Evolutionary conservation across 2,797 vertebrate genomes (phyloP), one percentile per base, ranked within the genome.

Genomic region (Paedocypris micromegethes): DNA sequence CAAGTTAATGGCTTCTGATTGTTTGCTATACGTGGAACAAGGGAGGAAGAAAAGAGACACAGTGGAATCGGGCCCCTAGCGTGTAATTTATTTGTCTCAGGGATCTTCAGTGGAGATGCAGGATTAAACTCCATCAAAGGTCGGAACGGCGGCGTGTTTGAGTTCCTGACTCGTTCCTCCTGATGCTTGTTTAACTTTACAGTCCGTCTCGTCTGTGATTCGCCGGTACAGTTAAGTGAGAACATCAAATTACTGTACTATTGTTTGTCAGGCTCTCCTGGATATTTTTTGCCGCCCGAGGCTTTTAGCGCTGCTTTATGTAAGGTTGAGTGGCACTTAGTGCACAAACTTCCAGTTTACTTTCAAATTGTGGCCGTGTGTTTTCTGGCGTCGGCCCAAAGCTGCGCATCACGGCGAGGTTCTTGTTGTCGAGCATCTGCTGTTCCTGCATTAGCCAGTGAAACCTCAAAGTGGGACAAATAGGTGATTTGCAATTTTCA

Each of bases 161-260:
- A 50, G 9, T 56, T 53, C 41, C 53, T 58, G 47, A 58, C 46
- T 56, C 57, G 9, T 42, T 2, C 6, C 58, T 69, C 45, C 51
- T 57, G 85, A 85, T 82, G 86, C 85, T 84, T 85, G 76, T 84
- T 85, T 79, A 83, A 83, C 80, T 77, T 81, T 75, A 77, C 69
- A 45, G 41, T 73, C 77, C 63, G 62, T 66, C 38, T 64, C 50
- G 55, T 59, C 72, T 72, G 72, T 68, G 67, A 42, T 72, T 59
- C 67, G 72, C 75, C 78, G 78, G 80, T 76, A 72, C 70, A 3
- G 53, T 51, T 45, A 58, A 58, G 53, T 43, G 46, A 46, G 43
- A 43, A 52, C 43, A 40, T 55, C 49, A 69, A 55, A 43, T 62
- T 49, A 48, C 55, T 6, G 46, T 70, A 47, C 40, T 60, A 52